A percentile compares a stretch with the other conserved stretches of the same genome.
phyloP scores from a whole-genome alignment of 2,888 invertebrate species.

The Nematopogon swammerdamellus region DNA sequence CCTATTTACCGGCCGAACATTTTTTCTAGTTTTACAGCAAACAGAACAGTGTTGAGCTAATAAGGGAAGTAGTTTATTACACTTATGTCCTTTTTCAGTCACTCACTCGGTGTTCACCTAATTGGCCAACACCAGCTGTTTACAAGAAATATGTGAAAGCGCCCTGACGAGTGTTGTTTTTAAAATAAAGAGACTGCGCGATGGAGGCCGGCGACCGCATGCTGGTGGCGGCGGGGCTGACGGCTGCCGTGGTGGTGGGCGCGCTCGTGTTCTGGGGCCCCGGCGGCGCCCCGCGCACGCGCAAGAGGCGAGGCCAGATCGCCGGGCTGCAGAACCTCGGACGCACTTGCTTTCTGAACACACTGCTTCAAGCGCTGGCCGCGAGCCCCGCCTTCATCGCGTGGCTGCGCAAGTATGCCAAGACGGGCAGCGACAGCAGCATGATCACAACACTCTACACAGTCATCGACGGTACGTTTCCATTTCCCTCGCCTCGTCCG shows the following conservation, averaged over 20 bases:
- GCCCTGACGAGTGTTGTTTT: no score
- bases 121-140: no score
- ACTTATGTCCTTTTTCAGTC: no score
- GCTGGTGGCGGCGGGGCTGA: conserved; percentile 74
- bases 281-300: conserved; percentile 58
- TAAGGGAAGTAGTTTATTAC: no score
- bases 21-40: no score
- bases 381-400: conserved; percentile 80
- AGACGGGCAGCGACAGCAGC: conserved; percentile 62
- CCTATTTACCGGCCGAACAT: no score
- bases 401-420: conserved; percentile 72
- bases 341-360: conserved; percentile 90
- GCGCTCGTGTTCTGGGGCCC: conserved; percentile 84
- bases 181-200: neutral
- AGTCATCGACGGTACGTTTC: conserved; percentile 70
- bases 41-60: no score
- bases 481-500: no score
- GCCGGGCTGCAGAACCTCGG: conserved; percentile 89
- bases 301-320: conserved; percentile 68
- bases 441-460: conserved; percentile 71
- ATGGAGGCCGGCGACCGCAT: conserved; percentile 77
- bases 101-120: no score
- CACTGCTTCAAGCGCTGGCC: conserved; percentile 84
- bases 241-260: conserved; percentile 77
- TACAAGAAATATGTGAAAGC: no score